Conservation (phyloP, 1,140 invertebrate species). For the Bicyclus anynana region DNA sequence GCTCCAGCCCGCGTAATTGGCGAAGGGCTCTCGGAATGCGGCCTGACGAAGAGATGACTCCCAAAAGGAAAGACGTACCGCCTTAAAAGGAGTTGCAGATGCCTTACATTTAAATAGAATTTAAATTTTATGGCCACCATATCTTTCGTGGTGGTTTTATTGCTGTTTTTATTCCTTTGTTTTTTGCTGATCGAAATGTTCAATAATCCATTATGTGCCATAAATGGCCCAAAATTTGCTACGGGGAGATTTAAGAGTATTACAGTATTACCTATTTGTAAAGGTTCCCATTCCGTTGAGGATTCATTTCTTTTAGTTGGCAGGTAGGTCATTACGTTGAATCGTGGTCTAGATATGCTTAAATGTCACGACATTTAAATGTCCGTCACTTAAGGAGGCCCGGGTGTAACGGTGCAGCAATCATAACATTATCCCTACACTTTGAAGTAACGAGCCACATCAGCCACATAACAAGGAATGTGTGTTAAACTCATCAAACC, state of each 20-base stretch:
- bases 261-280: background rate
- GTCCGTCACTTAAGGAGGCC: constrained; percentile 35
- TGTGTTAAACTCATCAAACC: constrained; percentile 40
- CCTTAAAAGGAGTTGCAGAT: constrained; percentile 51
- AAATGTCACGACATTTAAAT: constrained; percentile 43
- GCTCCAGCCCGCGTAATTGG: constrained; percentile 57
- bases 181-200: constrained; percentile 2
- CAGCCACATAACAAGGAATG: constrained; percentile 49
- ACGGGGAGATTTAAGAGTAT: background rate
- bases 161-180: constrained; percentile 5
- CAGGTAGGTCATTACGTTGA: constrained; percentile 30
- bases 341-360: constrained; percentile 31
- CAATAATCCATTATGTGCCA: constrained; percentile 1
- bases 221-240: background rate
- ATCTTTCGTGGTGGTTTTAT: constrained; percentile 14
- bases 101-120: constrained; percentile 61
- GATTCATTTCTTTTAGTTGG: background rate
- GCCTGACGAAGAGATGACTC: constrained; percentile 55
- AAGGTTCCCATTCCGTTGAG: background rate
- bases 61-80: constrained; percentile 51
- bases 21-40: constrained; percentile 57
- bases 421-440: constrained; percentile 50
- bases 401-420: constrained; percentile 44
- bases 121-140: constrained; percentile 40
- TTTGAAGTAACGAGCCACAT: constrained; percentile 36